Percentiles rank a stretch among this genome's conserved stretches.
phyloP scores from a whole-genome alignment of 1,140 invertebrate species.

The Zophobas atratus region DNA sequence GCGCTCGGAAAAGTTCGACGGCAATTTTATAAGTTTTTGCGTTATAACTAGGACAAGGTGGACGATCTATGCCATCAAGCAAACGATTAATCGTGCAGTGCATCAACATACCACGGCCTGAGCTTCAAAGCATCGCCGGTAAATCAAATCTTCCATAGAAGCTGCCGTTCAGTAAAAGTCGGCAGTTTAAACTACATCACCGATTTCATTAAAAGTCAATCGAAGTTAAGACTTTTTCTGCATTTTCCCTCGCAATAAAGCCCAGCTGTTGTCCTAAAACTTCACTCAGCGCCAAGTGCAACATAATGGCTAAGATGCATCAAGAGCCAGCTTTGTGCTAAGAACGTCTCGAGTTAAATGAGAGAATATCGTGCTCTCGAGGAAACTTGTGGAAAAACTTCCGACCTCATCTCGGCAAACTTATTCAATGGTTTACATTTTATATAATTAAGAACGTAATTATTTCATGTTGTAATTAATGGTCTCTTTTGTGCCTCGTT shows the following conservation, averaged over 20 bases:
- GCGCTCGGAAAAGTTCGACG: not conserved
- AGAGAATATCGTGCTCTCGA: not conserved
- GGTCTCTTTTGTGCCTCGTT: constrained; percentile 33
- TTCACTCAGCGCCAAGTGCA: not conserved
- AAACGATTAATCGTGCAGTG: constrained; percentile 17
- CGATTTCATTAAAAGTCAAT: too few relatives aligned
- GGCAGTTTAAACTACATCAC: too few relatives aligned
- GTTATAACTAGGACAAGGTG: not conserved
- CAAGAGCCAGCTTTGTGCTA: not conserved
- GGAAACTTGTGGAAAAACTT: constrained; percentile 10
- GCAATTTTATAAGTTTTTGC: too few relatives aligned
- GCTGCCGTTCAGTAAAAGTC: too few relatives aligned
- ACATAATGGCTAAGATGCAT: not conserved
- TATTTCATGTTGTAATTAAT: constrained; percentile 37
- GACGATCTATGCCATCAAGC: constrained; percentile 1
- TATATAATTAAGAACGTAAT: constrained; percentile 39
- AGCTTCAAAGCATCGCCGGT: constrained; percentile 14
- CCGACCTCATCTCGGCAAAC: constrained; percentile 31
- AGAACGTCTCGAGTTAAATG: not conserved
- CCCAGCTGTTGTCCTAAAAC: too few relatives aligned
- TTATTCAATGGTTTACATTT: constrained; percentile 36
- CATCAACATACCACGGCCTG: constrained; percentile 17
- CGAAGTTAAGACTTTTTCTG: too few relatives aligned
- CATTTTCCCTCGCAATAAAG: too few relatives aligned
- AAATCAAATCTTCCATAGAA: too few relatives aligned